phyloP scores from a whole-genome alignment of 2,797 vertebrate genomes.

The Xiphorhynchus erythropygius region DNA sequence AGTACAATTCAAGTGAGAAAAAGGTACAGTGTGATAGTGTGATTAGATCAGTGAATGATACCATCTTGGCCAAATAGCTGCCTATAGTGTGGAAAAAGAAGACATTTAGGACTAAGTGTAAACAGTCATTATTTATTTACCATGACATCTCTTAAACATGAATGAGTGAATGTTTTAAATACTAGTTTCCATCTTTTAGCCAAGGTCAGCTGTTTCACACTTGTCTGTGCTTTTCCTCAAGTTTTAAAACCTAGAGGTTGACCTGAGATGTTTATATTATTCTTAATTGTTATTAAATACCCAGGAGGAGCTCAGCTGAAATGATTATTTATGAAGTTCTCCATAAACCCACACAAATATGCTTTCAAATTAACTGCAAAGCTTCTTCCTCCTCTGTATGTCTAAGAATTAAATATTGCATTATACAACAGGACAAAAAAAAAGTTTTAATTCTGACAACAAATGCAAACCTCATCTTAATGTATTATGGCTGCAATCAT shows the following conservation, averaged over 20 bases:
- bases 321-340: background rate
- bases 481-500: background rate
- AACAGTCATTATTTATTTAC: slow-evolving; percentile 86
- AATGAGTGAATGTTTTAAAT: slow-evolving; percentile 80
- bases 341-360: background rate
- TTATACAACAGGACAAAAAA: background rate
- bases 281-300: background rate
- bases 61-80: slow-evolving; percentile 77
- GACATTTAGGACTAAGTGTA: slow-evolving; percentile 76
- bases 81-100: slow-evolving; percentile 77
- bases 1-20: slow-evolving; percentile 77
- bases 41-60: slow-evolving; percentile 73
- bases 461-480: background rate
- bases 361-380: background rate
- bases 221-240: slow-evolving; percentile 41
- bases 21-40: slow-evolving; percentile 74
- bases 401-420: background rate
- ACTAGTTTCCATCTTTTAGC: slow-evolving; percentile 73
- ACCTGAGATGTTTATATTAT: background rate
- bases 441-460: background rate
- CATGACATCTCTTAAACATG: slow-evolving; percentile 81
- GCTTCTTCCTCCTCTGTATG: background rate
- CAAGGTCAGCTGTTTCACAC: slow-evolving; percentile 75
- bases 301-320: background rate
- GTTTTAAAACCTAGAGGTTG: slow-evolving; percentile 31